These are phyloP conservation scores for Parochlus steinenii DNA, from an alignment of 2,888 invertebrate genomes.

Conservation along the genomic window DNA sequence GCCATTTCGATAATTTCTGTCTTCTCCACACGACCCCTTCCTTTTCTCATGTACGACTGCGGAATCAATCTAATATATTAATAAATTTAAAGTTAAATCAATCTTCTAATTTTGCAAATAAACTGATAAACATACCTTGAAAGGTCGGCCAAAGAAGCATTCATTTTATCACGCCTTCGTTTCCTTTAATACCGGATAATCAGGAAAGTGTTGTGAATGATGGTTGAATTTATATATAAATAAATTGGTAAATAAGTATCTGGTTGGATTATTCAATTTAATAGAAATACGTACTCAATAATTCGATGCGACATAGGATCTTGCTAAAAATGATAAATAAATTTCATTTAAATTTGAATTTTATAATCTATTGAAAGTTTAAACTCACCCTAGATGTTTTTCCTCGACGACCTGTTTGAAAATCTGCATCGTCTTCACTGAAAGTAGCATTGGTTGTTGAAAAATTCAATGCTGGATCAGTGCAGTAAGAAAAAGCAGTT, in stretches of 20 bases:
- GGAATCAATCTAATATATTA: no score
- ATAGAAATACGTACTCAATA: no score
- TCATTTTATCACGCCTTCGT: constrained; percentile 88
- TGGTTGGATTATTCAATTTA: no score
- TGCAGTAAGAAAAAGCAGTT: constrained; percentile 32
- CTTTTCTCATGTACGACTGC: constrained; percentile 83
- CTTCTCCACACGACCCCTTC: constrained; percentile 89
- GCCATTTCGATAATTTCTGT: constrained; percentile 98
- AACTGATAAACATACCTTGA: no score
- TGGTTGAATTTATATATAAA: no score
- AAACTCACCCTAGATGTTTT: constrained; percentile 48
- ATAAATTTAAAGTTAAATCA: no score
- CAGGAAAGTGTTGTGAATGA: no score
- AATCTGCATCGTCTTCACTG: constrained; percentile 59
- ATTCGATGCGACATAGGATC: constrained; percentile 88
- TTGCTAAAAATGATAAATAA: constrained; percentile 60
- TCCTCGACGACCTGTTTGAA: constrained; percentile 50
- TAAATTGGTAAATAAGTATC: no score
- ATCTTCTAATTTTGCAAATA: no score
- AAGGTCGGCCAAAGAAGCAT: no score
- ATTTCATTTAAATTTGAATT: constrained; percentile 8
- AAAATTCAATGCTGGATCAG: constrained; percentile 42
- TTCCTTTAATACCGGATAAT: constrained; percentile 98
- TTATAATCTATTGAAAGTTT: constrained; percentile 21
- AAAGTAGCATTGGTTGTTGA: constrained; percentile 40